phyloP scores from a whole-genome alignment of 2,797 vertebrate genomes.

The Enteromius radiatus region DNA sequence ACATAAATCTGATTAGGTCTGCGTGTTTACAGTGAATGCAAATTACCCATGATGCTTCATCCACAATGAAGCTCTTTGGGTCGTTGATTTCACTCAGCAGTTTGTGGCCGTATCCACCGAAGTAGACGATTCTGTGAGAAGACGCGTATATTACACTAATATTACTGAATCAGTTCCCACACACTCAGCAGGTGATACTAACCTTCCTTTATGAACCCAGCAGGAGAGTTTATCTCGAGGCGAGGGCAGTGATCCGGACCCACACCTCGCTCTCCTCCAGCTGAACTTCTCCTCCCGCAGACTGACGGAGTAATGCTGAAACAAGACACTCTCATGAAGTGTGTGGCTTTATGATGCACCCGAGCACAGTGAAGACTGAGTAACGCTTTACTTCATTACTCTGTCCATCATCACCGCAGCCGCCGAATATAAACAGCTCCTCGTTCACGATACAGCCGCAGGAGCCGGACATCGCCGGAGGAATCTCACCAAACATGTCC shows the following conservation, averaged over 20 bases:
- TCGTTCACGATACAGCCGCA: constrained; percentile 87
- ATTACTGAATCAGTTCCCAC: neutral
- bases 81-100: constrained; percentile 81
- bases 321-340: constrained; percentile 59
- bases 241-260: constrained; percentile 84
- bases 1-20: neutral
- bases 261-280: constrained; percentile 85
- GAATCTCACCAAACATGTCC: constrained; percentile 86
- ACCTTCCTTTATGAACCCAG: constrained; percentile 87
- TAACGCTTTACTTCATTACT: constrained; percentile 83
- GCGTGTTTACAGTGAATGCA: neutral
- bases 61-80: constrained; percentile 85
- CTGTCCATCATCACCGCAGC: constrained; percentile 92
- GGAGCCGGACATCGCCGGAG: constrained; percentile 91
- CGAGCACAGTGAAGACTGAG: neutral
- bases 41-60: constrained; percentile 92
- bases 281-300: constrained; percentile 83
- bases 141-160: neutral
- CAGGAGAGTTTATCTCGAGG: constrained; percentile 94
- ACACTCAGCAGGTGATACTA: neutral
- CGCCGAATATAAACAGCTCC: constrained; percentile 91
- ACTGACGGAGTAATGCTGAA: constrained; percentile 88
- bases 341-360: neutral
- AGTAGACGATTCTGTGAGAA: constrained; percentile 87
- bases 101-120: constrained; percentile 95